Evolutionary conservation across 92 coral and sea anemone genomes (phyloP), one percentile per base, ranked within the genome.

Genomic region (Isaurus tuberculatus): DNA sequence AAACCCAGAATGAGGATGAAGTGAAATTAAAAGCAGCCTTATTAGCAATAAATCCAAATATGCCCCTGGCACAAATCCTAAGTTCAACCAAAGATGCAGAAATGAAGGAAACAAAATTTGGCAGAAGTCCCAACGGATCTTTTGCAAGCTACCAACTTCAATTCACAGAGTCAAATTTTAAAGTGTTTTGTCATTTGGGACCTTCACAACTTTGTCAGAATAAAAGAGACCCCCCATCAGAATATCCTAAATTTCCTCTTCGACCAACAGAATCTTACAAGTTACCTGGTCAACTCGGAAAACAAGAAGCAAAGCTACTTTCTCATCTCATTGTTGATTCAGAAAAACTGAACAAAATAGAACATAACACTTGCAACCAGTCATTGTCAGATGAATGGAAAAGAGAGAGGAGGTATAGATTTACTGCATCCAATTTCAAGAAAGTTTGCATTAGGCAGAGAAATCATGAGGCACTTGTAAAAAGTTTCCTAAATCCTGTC

Each of bases 391-490:
- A 67, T 33, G 80, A 88, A 75, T 88, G 91, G 87, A 88, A 73
- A 88, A 57, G 43, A 23, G 90, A 87, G 68, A 31, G 79, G 43
- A 28, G 19, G 42, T 73, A 73, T 17, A 57, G 90, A 37, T 17
- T 87, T 60, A 80, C 90, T 70, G 85, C 90, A 17, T 79, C 80
- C 23, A 86, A 79, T 71, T 79, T 79, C 65, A 74, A 71, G 48
- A 72, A 58, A 61, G 65, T 83, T 55, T 72, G 64, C 77, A 74
- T 46, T 20, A 75, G 88, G 22, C 83, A 83, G 27, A 75, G 91
- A 83, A 83, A 88, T 69, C 88, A 73, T 82, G 83, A 87, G 23
- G 13, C 87, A 34, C 87, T 87, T 36, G 90, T 72, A 72, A 61
- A 51, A 26, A 87, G 66, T 37, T 4, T 87, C 63, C 27, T 87